Conservation (phyloP, 2,888 invertebrate species). For the Drosophila anceps region DNA sequence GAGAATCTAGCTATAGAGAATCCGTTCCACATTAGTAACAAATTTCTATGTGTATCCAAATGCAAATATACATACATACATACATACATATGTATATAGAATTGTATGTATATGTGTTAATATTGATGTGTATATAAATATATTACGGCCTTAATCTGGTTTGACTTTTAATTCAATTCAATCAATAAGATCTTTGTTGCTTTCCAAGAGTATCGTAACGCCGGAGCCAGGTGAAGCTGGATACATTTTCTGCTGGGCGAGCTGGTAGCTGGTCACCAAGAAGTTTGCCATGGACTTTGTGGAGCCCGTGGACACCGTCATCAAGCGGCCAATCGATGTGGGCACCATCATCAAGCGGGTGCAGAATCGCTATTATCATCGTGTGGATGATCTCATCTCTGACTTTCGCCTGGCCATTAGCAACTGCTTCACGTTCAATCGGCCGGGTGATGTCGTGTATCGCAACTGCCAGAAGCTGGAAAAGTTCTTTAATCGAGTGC, state of each 20-base stretch:
- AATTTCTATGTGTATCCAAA: constrained; percentile 1
- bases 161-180: background rate
- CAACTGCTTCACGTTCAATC: constrained; percentile 39
- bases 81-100: background rate
- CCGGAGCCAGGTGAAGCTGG: constrained; percentile 20
- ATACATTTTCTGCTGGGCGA: constrained; percentile 53
- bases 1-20: constrained; percentile 26
- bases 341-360: constrained; percentile 49
- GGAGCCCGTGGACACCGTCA: constrained; percentile 44
- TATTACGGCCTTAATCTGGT: constrained; percentile 19
- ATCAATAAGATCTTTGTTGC: background rate
- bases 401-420: constrained; percentile 38
- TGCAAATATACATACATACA: background rate
- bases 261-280: constrained; percentile 33
- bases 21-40: constrained; percentile 50
- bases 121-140: constrained; percentile 33
- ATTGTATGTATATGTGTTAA: background rate
- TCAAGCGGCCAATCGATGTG: constrained; percentile 44
- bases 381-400: constrained; percentile 22
- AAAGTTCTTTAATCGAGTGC: constrained; percentile 39
- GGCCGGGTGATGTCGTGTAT: constrained; percentile 16
- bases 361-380: constrained; percentile 39
- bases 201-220: background rate
- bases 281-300: constrained; percentile 50
- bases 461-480: constrained; percentile 44